A percentile compares a stretch with the other conserved stretches of the same genome.
These are phyloP conservation scores for Proales similis DNA, from an alignment of 1,140 invertebrate species.

Conservation along the genomic window DNA sequence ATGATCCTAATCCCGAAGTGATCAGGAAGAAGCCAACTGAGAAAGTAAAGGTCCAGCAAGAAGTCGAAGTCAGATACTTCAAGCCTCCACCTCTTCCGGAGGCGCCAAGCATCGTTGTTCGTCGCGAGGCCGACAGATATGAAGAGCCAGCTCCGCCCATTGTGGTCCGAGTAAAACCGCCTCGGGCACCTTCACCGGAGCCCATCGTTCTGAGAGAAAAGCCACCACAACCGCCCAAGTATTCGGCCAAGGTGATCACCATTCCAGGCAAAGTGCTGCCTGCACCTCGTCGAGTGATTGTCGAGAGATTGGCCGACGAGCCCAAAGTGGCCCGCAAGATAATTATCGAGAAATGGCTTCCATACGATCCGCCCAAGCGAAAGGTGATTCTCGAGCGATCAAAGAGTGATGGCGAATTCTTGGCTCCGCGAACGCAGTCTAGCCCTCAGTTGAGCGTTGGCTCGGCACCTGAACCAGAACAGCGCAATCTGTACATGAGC, in stretches of 20 bases:
- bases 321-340: conserved; percentile 20
- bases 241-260: background rate
- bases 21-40: conserved; percentile 31
- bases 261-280: conserved; percentile 27
- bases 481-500: too few relatives aligned
- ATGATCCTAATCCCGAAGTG: conserved; percentile 22
- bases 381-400: conserved; percentile 29
- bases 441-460: too few relatives aligned
- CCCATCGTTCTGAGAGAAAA: conserved; percentile 28
- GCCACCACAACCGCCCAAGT: conserved; percentile 17
- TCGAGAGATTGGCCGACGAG: conserved; percentile 10
- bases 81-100: conserved; percentile 24
- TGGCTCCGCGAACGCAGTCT: too few relatives aligned
- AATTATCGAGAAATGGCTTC: conserved; percentile 38
- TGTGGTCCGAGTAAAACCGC: conserved; percentile 6
- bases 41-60: conserved; percentile 32
- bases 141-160: conserved; percentile 22
- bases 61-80: conserved; percentile 22
- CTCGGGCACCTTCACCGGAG: background rate
- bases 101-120: conserved; percentile 16
- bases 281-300: conserved; percentile 28
- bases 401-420: too few relatives aligned
- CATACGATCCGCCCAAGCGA: conserved; percentile 30
- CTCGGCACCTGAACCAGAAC: too few relatives aligned
- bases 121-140: conserved; percentile 31